Conservation (phyloP, 2,888 invertebrate species). For the Chaetogeoica ovagalla region DNA sequence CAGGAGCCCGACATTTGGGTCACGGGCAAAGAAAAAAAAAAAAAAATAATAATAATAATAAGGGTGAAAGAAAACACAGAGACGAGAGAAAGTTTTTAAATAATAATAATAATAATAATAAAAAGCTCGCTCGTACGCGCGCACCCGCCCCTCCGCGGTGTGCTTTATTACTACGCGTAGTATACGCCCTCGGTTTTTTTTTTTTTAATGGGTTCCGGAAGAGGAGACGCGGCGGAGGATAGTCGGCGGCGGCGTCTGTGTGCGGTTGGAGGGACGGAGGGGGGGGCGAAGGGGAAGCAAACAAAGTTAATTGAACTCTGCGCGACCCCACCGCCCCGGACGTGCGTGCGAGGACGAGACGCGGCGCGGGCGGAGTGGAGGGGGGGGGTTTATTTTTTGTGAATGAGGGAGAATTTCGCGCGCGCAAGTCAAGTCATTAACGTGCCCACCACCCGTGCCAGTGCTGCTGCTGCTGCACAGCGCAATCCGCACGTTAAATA, state of each 20-base stretch:
- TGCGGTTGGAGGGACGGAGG: not conserved
- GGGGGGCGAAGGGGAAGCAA: constrained; percentile 38
- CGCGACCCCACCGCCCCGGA: not conserved
- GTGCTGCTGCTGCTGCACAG: too few species aligned
- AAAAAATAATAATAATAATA: constrained; percentile 18
- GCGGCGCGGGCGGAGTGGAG: not conserved
- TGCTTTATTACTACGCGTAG: not conserved
- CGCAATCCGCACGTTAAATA: constrained; percentile 45
- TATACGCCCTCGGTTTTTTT: constrained; percentile 41
- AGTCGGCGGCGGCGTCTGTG: too few species aligned
- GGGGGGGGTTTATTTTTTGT: constrained; percentile 38
- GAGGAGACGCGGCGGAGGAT: constrained; percentile 1
- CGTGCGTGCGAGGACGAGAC: constrained; percentile 24
- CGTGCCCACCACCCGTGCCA: constrained; percentile 43
- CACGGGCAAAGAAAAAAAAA: constrained; percentile 37
- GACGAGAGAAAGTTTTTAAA: constrained; percentile 51
- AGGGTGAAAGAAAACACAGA: constrained; percentile 40
- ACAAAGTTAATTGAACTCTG: constrained; percentile 52
- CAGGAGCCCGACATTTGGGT: constrained; percentile 43
- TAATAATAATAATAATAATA: constrained; percentile 40
- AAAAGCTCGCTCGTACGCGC: not conserved
- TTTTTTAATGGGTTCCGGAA: constrained; percentile 42
- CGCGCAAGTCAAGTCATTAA: constrained; percentile 53
- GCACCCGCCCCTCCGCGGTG: not conserved
- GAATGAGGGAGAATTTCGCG: constrained; percentile 53